Evolutionary conservation across 1,140 invertebrate species (phyloP).

Genomic region (Pseudomyrmex cubaensis): DNA sequence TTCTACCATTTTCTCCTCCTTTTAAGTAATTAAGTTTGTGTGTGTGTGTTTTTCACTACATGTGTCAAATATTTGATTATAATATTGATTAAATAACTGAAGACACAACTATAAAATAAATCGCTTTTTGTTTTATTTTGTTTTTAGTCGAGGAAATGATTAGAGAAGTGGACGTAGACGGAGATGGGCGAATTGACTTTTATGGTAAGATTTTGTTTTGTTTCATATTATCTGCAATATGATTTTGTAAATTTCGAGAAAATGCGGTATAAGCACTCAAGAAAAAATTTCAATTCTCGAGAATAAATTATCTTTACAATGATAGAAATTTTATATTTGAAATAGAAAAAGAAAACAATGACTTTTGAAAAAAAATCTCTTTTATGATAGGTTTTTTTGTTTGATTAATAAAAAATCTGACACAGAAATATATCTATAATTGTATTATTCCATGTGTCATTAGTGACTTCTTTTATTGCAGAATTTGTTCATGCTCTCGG

Average conservation of each 20-base stretch:
- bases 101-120: not conserved
- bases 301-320: slow-evolving; percentile 2
- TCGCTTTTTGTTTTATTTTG: slow-evolving; percentile 63
- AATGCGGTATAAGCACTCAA: not conserved
- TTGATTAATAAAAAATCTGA: too few species aligned
- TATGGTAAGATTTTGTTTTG: slow-evolving; percentile 88
- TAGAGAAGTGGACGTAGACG: slow-evolving; percentile 95
- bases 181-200: slow-evolving; percentile 95
- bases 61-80: not conserved
- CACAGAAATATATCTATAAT: too few species aligned
- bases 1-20: too few species aligned
- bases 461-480: slow-evolving; percentile 79
- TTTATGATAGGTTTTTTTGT: too few species aligned
- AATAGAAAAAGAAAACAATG: not conserved
- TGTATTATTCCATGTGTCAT: too few species aligned
- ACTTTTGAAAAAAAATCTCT: not conserved
- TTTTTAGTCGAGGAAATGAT: slow-evolving; percentile 96
- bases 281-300: slow-evolving; percentile 11
- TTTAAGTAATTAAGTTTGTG: too few species aligned
- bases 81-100: not conserved
- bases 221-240: not conserved
- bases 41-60: too few species aligned
- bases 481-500: slow-evolving; percentile 94
- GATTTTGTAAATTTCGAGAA: not conserved
- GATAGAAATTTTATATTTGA: not conserved